Evolutionary conservation across 2,888 invertebrate genomes (phyloP).

Genomic region (Biston stratarius): DNA sequence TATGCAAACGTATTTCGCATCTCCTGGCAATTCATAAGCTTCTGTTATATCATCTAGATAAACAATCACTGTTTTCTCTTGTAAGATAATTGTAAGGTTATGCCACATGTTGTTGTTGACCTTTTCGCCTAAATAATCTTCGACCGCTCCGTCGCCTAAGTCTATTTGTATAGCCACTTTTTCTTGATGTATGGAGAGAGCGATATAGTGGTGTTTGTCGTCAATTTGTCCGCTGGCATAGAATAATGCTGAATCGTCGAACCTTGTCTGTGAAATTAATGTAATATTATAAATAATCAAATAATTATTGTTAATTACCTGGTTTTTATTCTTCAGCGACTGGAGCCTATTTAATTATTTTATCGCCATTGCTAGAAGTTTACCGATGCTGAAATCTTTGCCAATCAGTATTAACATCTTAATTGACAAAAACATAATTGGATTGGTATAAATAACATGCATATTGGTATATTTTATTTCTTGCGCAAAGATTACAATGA

Average conservation of each 20-base stretch:
- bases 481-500: constrained; percentile 34
- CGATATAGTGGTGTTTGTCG: constrained; percentile 95
- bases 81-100: constrained; percentile 94
- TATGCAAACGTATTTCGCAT: constrained; percentile 90
- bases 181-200: constrained; percentile 93
- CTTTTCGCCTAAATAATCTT: constrained; percentile 88
- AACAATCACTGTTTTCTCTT: constrained; percentile 90
- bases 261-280: constrained; percentile 89
- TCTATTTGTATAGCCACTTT: constrained; percentile 95
- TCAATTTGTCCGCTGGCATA: constrained; percentile 97
- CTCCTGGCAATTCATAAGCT: constrained; percentile 90
- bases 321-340: background rate
- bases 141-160: constrained; percentile 92
- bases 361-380: background rate
- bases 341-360: background rate
- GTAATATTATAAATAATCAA: background rate
- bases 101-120: constrained; percentile 94
- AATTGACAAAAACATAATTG: constrained; percentile 13
- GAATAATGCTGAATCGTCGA: constrained; percentile 96
- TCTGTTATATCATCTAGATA: constrained; percentile 91
- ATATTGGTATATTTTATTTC: constrained; percentile 30
- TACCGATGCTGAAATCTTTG: constrained; percentile 1
- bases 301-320: background rate
- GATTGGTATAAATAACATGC: constrained; percentile 25
- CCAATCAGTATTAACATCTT: constrained; percentile 12